Evolutionary conservation across 2,888 invertebrate genomes (phyloP).

Genomic region (Monoplex corrugatus): DNA sequence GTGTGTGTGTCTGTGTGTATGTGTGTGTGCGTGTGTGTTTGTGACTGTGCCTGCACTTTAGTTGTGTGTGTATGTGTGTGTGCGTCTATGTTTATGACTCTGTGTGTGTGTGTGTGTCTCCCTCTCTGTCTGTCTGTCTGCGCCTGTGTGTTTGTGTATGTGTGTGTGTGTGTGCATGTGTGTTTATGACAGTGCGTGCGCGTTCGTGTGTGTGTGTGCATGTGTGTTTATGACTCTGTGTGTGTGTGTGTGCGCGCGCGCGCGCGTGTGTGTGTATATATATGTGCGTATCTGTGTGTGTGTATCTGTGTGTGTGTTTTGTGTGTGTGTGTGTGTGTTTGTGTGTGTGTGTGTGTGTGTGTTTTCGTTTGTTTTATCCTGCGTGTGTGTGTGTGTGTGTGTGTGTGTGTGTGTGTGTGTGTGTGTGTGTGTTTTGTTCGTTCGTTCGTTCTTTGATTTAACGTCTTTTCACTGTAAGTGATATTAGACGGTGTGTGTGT

Average conservation of each 20-base stretch:
- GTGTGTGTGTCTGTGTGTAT: no score
- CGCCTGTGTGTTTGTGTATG: slow-evolving; percentile 29
- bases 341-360: slow-evolving; percentile 9
- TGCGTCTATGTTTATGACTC: no score
- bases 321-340: slow-evolving; percentile 34
- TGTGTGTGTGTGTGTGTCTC: not conserved
- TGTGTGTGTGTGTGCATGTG: slow-evolving; percentile 35
- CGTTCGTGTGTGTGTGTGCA: not conserved
- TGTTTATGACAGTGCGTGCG: not conserved
- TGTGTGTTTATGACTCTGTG: no score
- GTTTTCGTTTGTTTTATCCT: not conserved
- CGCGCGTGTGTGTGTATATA: no score
- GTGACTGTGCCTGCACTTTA: no score
- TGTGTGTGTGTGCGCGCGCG: no score
- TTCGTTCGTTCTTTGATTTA: no score
- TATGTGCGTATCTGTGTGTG: not conserved
- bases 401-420: slow-evolving; percentile 38
- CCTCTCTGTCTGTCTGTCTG: slow-evolving; percentile 24
- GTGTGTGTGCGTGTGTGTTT: no score
- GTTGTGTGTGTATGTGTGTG: no score
- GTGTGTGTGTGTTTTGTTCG: slow-evolving; percentile 14
- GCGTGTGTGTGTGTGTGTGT: slow-evolving; percentile 39
- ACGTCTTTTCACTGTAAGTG: no score
- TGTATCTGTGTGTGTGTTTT: slow-evolving; percentile 39
- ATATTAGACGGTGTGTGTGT: not conserved